These are phyloP conservation scores for Benthosema pterotum DNA, from an alignment of 2,797 vertebrate species.

Conservation along the genomic window DNA sequence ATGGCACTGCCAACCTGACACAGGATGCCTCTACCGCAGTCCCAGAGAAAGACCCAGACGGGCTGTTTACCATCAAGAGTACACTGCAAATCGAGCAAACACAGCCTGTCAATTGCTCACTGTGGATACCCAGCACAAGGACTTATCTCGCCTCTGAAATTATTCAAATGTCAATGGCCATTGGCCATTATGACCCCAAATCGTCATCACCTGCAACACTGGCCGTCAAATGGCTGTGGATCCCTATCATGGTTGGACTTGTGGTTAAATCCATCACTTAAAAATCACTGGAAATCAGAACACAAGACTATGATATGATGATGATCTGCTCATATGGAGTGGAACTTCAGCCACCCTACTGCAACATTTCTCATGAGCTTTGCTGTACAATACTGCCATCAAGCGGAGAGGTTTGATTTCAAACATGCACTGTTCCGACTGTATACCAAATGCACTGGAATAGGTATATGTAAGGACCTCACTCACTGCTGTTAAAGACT, in stretches of 20 bases:
- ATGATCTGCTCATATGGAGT: too few relatives aligned
- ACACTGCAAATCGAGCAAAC: neutral
- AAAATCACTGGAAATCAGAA: neutral
- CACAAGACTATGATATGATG: too few relatives aligned
- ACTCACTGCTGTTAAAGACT: too few relatives aligned
- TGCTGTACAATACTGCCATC: conserved; percentile 5
- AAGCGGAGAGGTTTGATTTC: neutral
- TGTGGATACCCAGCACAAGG: conserved; percentile 21
- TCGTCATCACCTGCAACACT: neutral
- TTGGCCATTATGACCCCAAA: too few relatives aligned
- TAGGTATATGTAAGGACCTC: too few relatives aligned
- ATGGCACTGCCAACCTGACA: conserved; percentile 10
- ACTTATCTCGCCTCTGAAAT: accelerated
- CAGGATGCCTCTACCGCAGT: neutral
- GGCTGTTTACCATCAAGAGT: conserved; percentile 28
- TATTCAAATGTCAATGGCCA: accelerated
- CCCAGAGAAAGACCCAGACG: accelerated
- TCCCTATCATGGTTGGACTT: conserved; percentile 16
- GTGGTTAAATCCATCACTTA: conserved; percentile 17
- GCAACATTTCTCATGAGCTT: neutral
- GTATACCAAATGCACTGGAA: too few relatives aligned
- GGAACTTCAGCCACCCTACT: too few relatives aligned
- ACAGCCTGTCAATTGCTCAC: conserved; percentile 29
- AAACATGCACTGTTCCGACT: too few relatives aligned
- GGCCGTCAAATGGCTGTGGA: conserved; percentile 13